Percentiles rank a stretch among this genome's conserved stretches.
Evolutionary conservation across 92 coral and sea anemone genomes (phyloP).

Genomic region (Palythoa grandiflora): DNA sequence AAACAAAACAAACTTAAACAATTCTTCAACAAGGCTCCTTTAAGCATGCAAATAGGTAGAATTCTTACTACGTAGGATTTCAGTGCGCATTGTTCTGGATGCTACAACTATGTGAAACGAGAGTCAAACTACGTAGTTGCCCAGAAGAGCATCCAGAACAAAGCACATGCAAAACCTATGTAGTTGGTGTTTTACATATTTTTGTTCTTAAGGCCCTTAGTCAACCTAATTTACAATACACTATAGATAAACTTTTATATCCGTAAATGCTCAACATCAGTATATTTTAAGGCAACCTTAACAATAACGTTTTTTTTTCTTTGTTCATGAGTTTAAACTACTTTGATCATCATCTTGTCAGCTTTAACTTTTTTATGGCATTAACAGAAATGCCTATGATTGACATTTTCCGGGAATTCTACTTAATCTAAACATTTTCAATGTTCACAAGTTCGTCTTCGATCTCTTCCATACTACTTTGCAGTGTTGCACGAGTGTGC

Average conservation of each 20-base stretch:
- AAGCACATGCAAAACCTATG: neutral
- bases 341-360: constrained; percentile 30
- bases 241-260: neutral
- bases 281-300: neutral
- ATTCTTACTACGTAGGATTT: too few relatives aligned
- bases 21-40: too few relatives aligned
- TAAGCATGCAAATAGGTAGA: too few relatives aligned
- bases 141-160: too few relatives aligned
- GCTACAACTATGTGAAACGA: too few relatives aligned
- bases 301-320: neutral
- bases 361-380: neutral
- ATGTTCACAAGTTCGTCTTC: constrained; percentile 42
- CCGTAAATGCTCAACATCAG: neutral
- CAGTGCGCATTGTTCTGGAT: too few relatives aligned
- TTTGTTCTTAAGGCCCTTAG: neutral
- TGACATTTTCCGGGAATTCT: constrained; percentile 18
- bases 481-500: constrained; percentile 20
- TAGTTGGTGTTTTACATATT: neutral
- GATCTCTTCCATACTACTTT: neutral
- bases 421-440: neutral
- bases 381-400: constrained; percentile 27
- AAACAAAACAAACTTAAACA: too few relatives aligned
- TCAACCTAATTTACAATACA: neutral
- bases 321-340: constrained; percentile 14
- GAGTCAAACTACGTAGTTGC: too few relatives aligned